These are phyloP conservation scores for Solea senegalensis DNA, from an alignment of 2,113 vertebrate genomes.

Conservation along the genomic window DNA sequence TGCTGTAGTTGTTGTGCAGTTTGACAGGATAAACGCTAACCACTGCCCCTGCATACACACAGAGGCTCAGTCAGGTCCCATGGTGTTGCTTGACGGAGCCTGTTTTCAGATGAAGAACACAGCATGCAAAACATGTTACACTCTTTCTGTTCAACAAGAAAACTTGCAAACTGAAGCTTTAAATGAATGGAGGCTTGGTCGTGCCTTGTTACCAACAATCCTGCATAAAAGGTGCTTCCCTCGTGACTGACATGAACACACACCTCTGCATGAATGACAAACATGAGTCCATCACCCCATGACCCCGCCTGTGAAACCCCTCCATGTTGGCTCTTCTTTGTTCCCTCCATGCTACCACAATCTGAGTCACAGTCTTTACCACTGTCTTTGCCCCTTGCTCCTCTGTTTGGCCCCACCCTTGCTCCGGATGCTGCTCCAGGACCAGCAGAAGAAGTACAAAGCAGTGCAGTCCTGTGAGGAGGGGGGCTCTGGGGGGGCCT, in stretches of 20 bases:
- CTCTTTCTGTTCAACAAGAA: too few relatives aligned
- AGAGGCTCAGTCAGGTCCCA: too few relatives aligned
- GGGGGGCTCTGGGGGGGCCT: conserved; percentile 81
- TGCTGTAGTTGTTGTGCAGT: too few relatives aligned
- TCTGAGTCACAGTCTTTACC: conserved; percentile 69
- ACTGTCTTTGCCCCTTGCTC: conserved; percentile 66
- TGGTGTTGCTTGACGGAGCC: too few relatives aligned
- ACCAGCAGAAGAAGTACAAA: conserved; percentile 93
- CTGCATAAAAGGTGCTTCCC: not conserved
- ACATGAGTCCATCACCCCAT: conserved; percentile 38
- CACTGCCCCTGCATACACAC: too few relatives aligned
- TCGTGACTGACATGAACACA: conserved; percentile 50
- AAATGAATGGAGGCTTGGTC: too few relatives aligned
- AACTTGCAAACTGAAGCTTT: too few relatives aligned
- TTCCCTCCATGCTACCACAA: conserved; percentile 55
- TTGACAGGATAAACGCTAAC: too few relatives aligned
- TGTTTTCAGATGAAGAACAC: too few relatives aligned
- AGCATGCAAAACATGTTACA: too few relatives aligned
- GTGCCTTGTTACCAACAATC: too few relatives aligned
- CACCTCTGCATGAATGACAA: conserved; percentile 42
- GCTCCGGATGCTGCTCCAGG: conserved; percentile 85
- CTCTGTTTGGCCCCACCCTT: conserved; percentile 37
- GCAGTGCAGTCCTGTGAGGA: conserved; percentile 91
- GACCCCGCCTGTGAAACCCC: conserved; percentile 11
- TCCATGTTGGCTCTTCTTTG: conserved; percentile 35